Percentiles rank a stretch among this genome's conserved stretches.
Conservation (phyloP, 2,888 invertebrate species). For the Acanthosepion pharaonis region DNA sequence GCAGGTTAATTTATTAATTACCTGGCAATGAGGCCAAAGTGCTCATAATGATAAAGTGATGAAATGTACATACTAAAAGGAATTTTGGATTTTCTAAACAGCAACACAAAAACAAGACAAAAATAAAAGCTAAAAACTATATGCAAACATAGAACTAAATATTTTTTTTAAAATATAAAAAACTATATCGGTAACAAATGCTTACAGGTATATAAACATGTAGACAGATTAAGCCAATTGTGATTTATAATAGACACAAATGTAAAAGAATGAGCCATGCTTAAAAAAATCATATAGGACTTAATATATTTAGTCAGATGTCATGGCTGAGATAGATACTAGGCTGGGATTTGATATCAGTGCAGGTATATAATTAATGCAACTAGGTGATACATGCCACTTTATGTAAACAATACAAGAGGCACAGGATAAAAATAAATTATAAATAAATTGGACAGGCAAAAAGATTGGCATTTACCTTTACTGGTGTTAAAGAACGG, state of each 20-base stretch:
- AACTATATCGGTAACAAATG: neutral
- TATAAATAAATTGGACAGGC: neutral
- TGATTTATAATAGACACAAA: neutral
- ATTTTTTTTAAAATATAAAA: neutral
- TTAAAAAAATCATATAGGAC: neutral
- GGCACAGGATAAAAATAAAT: neutral
- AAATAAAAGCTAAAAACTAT: too few relatives aligned
- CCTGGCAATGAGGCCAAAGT: too few relatives aligned
- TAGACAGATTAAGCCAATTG: neutral
- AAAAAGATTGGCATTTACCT: constrained; percentile 44
- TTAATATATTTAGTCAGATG: neutral
- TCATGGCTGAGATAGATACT: neutral
- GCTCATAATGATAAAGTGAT: too few relatives aligned
- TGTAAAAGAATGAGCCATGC: neutral
- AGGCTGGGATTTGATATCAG: neutral
- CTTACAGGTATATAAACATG: neutral
- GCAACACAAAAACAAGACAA: too few relatives aligned
- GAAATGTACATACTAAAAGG: too few relatives aligned
- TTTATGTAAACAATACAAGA: neutral
- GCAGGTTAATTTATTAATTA: too few relatives aligned
- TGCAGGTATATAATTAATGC: neutral
- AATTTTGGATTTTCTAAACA: too few relatives aligned
- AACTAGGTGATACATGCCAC: neutral
- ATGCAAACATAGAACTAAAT: too few relatives aligned
- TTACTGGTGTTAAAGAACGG: neutral